Conservation (phyloP, 2,113 vertebrate species). For the Crocuta crocuta region DNA sequence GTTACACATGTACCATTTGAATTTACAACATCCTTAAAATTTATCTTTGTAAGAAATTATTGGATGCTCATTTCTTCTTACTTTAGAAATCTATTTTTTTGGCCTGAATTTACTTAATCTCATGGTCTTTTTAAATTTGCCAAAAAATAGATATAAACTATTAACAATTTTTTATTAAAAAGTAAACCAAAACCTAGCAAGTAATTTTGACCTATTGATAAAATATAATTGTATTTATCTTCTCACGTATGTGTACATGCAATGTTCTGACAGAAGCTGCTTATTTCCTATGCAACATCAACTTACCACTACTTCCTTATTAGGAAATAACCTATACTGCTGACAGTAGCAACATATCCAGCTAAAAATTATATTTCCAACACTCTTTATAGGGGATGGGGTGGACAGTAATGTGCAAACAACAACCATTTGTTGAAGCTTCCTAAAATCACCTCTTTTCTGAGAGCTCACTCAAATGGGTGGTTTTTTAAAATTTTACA, state of each 20-base stretch:
- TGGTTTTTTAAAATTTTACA: background rate
- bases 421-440: background rate
- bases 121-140: background rate
- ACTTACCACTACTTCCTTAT: background rate
- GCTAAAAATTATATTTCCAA: background rate
- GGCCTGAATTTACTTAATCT: background rate
- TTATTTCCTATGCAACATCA: background rate
- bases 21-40: slow-evolving; percentile 7
- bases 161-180: background rate
- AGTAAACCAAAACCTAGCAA: background rate
- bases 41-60: background rate
- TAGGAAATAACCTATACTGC: background rate
- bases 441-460: background rate
- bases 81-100: background rate
- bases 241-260: background rate
- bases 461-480: background rate
- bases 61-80: background rate
- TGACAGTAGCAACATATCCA: background rate
- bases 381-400: background rate
- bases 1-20: background rate
- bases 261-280: background rate
- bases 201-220: background rate
- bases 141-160: background rate
- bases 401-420: background rate
- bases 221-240: background rate